Conservation (phyloP, 2,113 vertebrate species). For the Bubalus kerabau region DNA sequence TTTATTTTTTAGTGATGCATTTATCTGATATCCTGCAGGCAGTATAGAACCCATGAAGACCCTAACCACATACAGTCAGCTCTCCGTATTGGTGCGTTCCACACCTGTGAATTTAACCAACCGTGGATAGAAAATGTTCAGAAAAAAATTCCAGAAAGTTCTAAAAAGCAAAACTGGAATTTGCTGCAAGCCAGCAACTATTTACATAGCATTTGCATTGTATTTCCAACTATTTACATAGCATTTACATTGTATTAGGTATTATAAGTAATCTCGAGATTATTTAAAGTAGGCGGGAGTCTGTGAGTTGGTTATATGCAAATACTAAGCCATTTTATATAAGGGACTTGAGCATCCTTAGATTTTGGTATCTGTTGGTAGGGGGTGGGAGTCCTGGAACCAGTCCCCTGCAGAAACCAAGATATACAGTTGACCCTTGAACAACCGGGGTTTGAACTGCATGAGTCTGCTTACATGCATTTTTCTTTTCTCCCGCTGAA, state of each 20-base stretch:
- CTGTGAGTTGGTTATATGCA: background rate
- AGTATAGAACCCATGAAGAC: background rate
- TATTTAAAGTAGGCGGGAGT: background rate
- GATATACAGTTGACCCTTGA: background rate
- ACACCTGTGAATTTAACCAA: background rate
- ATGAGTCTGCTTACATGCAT: background rate
- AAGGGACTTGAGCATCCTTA: background rate
- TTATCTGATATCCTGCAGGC: background rate
- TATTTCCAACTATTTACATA: background rate
- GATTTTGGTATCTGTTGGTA: background rate
- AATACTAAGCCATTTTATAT: background rate
- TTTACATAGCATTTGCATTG: background rate
- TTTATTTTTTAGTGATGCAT: background rate
- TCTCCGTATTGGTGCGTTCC: background rate
- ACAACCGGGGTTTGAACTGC: background rate
- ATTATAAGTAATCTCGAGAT: background rate
- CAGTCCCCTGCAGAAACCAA: background rate
- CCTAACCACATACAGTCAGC: background rate
- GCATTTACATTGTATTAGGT: background rate
- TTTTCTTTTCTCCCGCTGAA: background rate
- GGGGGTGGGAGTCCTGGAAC: background rate
- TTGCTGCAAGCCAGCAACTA: background rate
- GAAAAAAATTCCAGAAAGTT: background rate
- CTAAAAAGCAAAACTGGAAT: background rate
- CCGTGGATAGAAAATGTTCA: background rate